Evolutionary conservation across 2,888 invertebrate species (phyloP).

Genomic region (Dione juno): DNA sequence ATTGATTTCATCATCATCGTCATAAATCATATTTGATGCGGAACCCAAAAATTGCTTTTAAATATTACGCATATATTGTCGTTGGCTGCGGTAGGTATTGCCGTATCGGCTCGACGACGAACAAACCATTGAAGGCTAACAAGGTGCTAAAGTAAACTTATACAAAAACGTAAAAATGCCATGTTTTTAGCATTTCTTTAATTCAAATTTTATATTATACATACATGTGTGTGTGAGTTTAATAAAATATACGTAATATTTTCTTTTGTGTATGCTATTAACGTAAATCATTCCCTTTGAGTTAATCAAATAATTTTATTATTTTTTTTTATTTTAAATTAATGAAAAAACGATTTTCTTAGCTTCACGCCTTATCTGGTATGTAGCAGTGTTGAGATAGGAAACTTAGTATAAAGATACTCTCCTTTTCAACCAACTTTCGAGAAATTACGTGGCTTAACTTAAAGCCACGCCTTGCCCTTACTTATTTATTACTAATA

Average conservation of each 20-base stretch:
- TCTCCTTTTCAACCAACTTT: too few species aligned
- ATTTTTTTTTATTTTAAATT: neutral
- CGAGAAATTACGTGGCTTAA: too few species aligned
- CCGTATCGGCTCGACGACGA: slow-evolving; percentile 48
- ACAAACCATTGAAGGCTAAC: slow-evolving; percentile 71
- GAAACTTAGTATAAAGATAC: too few species aligned
- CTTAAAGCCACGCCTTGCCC: too few species aligned
- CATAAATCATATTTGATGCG: slow-evolving; percentile 25
- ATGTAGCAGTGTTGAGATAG: too few species aligned
- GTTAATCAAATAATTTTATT: neutral
- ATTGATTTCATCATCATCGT: slow-evolving; percentile 15
- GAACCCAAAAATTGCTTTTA: slow-evolving; percentile 28
- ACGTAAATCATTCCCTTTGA: neutral
- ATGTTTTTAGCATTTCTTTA: slow-evolving; percentile 42
- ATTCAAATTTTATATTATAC: slow-evolving; percentile 35
- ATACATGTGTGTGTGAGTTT: neutral
- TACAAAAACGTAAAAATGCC: slow-evolving; percentile 68
- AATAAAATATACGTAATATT: slow-evolving; percentile 1
- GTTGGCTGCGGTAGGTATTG: slow-evolving; percentile 70
- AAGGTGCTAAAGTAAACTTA: slow-evolving; percentile 76
- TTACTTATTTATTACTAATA: too few species aligned
- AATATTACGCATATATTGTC: slow-evolving; percentile 31
- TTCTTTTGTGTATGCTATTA: neutral
- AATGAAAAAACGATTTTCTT: too few species aligned
- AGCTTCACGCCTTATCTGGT: too few species aligned